Evolutionary conservation across 30 jellyfish, hydroid and myxozoan genomes (phyloP), one percentile per base, ranked within the genome.

Genomic region (Hydra vulgaris): DNA sequence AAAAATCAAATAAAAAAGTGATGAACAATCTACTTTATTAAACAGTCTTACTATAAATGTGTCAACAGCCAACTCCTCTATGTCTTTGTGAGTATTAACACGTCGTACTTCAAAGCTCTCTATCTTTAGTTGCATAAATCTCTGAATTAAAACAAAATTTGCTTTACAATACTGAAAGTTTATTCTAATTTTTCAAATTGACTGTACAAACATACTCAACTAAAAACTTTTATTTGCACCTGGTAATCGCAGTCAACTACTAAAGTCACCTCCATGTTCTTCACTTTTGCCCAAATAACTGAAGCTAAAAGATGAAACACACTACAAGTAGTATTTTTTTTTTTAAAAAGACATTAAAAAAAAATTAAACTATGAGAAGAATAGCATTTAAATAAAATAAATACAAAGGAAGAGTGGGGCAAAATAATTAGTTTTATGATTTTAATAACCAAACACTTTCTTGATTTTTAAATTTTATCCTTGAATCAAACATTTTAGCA

Each of bases 241-340:
- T 78, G 20, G 56, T 27, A 78, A 78, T 78, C 85, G 7, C 68
- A 22, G 67, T 78, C 85, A 18, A 78, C 27, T 24, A 78, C 74
- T 20, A 78, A 53, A 16, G 85, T 52, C 8, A 78, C 79, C 18
- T 78, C 85, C 85, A 78, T 78, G 23, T 66, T 78, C 54, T 78
- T 78, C 53, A 78, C 85, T 78, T 69, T 66, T 23, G 85, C 85
- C 85, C 85, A 78, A 25, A 78, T 78, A 55, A 78, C 77, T 69
- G 85, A 78, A 1, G 85, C 85, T 78, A 66, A 19, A 78, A 61
- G 15, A 53, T 25, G 1, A 25, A 22, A n/a, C n/a, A n/a, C n/a
- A n/a, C 25, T 5, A 15, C 25, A 20, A n/a, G n/a, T n/a, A n/a
- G n/a, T n/a, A n/a, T n/a, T n/a, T n/a, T n/a, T n/a, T n/a, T n/a